These are phyloP conservation scores for Dolomedes plantarius DNA, from an alignment of 2,888 invertebrate genomes.

Conservation along the genomic window DNA sequence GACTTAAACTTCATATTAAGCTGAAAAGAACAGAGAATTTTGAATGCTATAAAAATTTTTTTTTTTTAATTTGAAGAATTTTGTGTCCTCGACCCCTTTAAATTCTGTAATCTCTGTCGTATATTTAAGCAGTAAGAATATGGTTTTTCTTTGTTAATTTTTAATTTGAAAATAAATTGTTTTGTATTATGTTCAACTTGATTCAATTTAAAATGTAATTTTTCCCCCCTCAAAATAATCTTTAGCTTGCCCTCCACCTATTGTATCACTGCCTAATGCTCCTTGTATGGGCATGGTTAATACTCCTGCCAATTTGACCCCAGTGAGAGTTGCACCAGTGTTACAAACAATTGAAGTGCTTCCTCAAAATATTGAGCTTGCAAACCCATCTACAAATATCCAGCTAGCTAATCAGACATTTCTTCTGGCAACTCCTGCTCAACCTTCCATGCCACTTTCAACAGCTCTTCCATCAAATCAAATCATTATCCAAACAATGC, in stretches of 20 bases:
- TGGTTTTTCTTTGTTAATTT: too few relatives aligned
- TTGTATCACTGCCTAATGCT: conserved; percentile 47
- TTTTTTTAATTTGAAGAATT: too few relatives aligned
- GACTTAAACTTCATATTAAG: too few relatives aligned
- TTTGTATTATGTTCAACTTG: too few relatives aligned
- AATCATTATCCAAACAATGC: conserved; percentile 75
- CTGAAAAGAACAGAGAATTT: too few relatives aligned
- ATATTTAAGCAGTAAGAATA: too few relatives aligned
- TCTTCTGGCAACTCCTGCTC: conserved; percentile 65
- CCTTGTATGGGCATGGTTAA: conserved; percentile 36
- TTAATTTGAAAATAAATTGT: too few relatives aligned
- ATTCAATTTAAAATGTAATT: too few relatives aligned
- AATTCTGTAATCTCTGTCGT: too few relatives aligned
- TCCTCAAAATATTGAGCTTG: conserved; percentile 67
- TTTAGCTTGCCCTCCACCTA: conserved; percentile 49
- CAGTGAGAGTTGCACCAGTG: conserved; percentile 52
- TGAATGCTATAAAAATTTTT: too few relatives aligned
- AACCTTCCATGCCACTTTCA: conserved; percentile 69
- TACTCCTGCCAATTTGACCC: conserved; percentile 24
- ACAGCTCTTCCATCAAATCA: conserved; percentile 74
- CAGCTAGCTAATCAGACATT: conserved; percentile 71
- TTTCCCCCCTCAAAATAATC: too few relatives aligned
- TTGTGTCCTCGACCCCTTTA: too few relatives aligned
- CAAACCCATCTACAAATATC: conserved; percentile 66
- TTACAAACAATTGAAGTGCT: conserved; percentile 72